phyloP scores from a whole-genome alignment of 2,113 vertebrate genomes.

The Mohoua ochrocephala region DNA sequence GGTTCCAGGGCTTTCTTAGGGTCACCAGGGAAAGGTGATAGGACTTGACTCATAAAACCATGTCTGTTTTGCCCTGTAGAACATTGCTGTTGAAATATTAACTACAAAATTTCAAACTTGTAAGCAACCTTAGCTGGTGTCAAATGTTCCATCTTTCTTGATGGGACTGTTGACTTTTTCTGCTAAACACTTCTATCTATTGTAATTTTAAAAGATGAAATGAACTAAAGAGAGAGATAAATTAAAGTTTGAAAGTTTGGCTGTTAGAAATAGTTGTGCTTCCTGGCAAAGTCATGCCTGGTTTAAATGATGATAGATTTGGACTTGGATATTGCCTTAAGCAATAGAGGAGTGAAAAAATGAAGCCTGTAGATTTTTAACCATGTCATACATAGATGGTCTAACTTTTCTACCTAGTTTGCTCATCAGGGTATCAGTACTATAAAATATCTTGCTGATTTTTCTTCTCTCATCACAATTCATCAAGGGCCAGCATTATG shows the following conservation, averaged over 20 bases:
- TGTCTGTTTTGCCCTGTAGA: neutral
- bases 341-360: neutral
- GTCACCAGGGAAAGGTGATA: neutral
- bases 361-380: neutral
- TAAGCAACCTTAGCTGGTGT: neutral
- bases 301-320: neutral
- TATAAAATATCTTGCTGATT: neutral
- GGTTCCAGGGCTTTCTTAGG: neutral
- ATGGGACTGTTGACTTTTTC: neutral
- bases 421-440: neutral
- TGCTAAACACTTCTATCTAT: neutral
- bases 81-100: neutral
- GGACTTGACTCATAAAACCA: neutral
- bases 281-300: neutral
- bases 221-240: neutral
- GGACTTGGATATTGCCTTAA: neutral
- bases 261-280: neutral
- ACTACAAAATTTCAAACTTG: neutral
- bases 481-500: neutral
- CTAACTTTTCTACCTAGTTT: neutral
- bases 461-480: neutral
- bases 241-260: neutral
- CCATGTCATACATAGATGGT: fast-evolving
- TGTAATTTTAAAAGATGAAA: neutral
- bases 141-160: neutral